Conservation (phyloP, 2,113 vertebrate genomes). For the Uropsilus gracilis region DNA sequence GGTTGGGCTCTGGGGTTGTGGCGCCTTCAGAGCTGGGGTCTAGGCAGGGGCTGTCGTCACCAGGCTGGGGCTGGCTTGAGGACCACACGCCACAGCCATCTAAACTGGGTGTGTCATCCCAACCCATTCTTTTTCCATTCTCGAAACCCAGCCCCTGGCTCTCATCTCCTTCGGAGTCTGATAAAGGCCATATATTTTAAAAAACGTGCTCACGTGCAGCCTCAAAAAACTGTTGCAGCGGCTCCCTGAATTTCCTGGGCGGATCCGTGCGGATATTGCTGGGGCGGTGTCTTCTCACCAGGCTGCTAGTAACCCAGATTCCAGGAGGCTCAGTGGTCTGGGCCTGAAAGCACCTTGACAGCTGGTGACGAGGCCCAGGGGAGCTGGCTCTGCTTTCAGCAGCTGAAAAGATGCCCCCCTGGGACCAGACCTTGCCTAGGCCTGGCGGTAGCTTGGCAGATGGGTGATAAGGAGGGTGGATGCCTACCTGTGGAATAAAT, state of each 20-base stretch:
- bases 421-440: background rate
- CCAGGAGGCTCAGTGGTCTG: background rate
- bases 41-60: background rate
- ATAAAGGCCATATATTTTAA: background rate
- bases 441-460: slow-evolving; percentile 43
- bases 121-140: background rate
- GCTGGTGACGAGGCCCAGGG: background rate
- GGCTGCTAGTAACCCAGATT: slow-evolving; percentile 59
- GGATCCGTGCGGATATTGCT: background rate
- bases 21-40: background rate
- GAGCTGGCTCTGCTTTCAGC: slow-evolving; percentile 68
- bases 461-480: slow-evolving; percentile 33
- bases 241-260: background rate
- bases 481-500: slow-evolving; percentile 64
- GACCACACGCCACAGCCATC: background rate
- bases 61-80: rapidly evolving
- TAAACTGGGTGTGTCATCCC: background rate
- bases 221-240: background rate
- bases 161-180: background rate
- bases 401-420: slow-evolving; percentile 39
- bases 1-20: background rate
- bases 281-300: background rate
- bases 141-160: background rate
- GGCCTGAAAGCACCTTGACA: slow-evolving; percentile 60
- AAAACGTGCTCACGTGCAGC: background rate